phyloP scores from a whole-genome alignment of 2,113 vertebrate genomes.

The Ariopsis seemanni region DNA sequence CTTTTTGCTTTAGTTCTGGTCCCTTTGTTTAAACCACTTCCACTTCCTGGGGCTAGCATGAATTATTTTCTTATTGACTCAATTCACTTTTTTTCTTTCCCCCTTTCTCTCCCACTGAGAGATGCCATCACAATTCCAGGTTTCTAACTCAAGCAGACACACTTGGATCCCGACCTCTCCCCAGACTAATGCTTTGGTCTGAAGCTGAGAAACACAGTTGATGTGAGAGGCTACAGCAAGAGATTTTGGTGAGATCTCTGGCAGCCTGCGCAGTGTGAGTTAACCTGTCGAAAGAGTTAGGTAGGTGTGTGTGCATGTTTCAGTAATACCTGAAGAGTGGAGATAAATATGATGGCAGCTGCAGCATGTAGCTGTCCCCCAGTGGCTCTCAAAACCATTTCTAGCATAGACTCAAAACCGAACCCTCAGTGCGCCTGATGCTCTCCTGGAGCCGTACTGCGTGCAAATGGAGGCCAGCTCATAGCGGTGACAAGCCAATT shows the following conservation, averaged over 20 bases:
- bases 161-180: neutral
- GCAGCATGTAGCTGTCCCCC: neutral
- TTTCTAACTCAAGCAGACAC: neutral
- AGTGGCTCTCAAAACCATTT: conserved; percentile 14
- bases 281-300: conserved; percentile 12
- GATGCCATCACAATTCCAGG: conserved; percentile 4
- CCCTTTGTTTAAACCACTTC: conserved; percentile 22
- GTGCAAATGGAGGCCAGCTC: conserved; percentile 28
- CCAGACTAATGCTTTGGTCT: conserved; percentile 15
- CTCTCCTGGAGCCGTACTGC: conserved; percentile 25
- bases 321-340: conserved; percentile 31
- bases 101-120: neutral
- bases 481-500: conserved; percentile 37
- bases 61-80: conserved; percentile 17
- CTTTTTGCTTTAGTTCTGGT: neutral
- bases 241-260: conserved; percentile 33
- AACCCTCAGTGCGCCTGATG: conserved; percentile 7
- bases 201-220: conserved; percentile 17
- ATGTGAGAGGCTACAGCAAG: conserved; percentile 28
- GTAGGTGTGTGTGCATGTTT: conserved; percentile 1
- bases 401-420: neutral
- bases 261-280: conserved; percentile 4
- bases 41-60: neutral
- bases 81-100: neutral
- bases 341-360: conserved; percentile 9